phyloP scores from a whole-genome alignment of 1,140 invertebrate species.

The Oncopodura yosiiana region DNA sequence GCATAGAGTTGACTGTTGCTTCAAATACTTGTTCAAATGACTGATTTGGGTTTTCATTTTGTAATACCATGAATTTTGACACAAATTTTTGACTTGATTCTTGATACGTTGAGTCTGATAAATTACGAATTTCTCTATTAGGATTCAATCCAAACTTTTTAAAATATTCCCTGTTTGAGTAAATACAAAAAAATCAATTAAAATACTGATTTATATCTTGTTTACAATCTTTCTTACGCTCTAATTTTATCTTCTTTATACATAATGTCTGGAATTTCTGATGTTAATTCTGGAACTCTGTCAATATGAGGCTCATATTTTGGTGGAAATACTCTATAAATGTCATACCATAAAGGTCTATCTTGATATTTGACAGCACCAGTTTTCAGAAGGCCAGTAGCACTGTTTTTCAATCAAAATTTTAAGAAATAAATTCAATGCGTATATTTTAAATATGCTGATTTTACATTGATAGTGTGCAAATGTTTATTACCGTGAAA shows the following conservation, averaged over 20 bases:
- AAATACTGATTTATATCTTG: neutral
- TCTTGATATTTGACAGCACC: conserved; percentile 65
- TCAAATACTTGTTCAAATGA: conserved; percentile 22
- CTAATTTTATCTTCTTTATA: conserved; percentile 76
- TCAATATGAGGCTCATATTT: conserved; percentile 60
- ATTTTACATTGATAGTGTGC: neutral
- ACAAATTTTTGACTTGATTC: conserved; percentile 25
- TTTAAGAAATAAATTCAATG: neutral
- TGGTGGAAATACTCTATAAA: conserved; percentile 79
- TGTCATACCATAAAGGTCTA: conserved; percentile 77
- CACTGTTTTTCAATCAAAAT: conserved; percentile 51
- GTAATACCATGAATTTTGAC: conserved; percentile 22
- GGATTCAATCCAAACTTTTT: conserved; percentile 30
- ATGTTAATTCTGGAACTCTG: conserved; percentile 47
- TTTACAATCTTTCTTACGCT: conserved; percentile 65
- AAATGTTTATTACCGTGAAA: conserved; percentile 23
- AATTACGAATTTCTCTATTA: conserved; percentile 16
- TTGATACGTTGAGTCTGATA: conserved; percentile 4
- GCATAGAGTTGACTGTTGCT: neutral
- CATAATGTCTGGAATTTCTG: conserved; percentile 54
- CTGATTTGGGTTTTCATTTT: conserved; percentile 20
- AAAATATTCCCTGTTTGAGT: conserved; percentile 10
- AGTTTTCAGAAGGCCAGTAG: conserved; percentile 59
- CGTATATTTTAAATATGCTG: neutral
- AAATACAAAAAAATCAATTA: neutral